Base-by-base conservation (phyloP, 2,113 vertebrate species). In the Bufo bufo region DNA sequence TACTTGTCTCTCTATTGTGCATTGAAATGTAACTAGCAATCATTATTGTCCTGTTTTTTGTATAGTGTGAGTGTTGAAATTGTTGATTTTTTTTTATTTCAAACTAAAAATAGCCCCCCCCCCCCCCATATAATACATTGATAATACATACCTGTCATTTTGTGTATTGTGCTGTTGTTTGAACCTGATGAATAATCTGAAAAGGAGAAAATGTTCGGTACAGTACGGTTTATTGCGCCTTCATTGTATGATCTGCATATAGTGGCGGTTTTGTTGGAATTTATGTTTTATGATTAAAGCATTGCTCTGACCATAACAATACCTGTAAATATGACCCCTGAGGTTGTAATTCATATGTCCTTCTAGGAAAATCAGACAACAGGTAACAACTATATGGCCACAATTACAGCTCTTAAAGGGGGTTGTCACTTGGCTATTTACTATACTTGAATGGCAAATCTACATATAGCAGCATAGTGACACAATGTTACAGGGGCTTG, bases 121-220 rank as follows among this genome's bases (percentile, higher is more conserved):
- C 3, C 45, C 43, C 69, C 45, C 72, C 72, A n/a, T 1, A 33
- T 33, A 33, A 33, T 33, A 33, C 33, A 33, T 33, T 10, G 72
- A 49, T 75, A 75, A 59, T 59, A 20, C 58, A 16, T 81, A 87
- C 85, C 85, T 71, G 66, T 71, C 16, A 77, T 16, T 20, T 47
- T 80, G 61, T 17, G n/a, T 49, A 71, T 43, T 79, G 47, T 71
- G 75, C 23, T 80, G n/a, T 45, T 58, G n/a, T 71, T 56, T n/a
- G 85, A 71, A 45, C 14, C 49, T 69, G 61, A 52, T 56, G 85
- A 23, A 71, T 79, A 52, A 56, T 7, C 85, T 80, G 56, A 47
- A 54, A 71, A 4, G 49, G 8, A 54, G 16, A 86, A 63, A 77
- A 63, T 6, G 20, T 17, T 50, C 7, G 16, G 2, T 50, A 50